Conservation (phyloP, 2,113 vertebrate species). For the Xyliphius kryptos region DNA sequence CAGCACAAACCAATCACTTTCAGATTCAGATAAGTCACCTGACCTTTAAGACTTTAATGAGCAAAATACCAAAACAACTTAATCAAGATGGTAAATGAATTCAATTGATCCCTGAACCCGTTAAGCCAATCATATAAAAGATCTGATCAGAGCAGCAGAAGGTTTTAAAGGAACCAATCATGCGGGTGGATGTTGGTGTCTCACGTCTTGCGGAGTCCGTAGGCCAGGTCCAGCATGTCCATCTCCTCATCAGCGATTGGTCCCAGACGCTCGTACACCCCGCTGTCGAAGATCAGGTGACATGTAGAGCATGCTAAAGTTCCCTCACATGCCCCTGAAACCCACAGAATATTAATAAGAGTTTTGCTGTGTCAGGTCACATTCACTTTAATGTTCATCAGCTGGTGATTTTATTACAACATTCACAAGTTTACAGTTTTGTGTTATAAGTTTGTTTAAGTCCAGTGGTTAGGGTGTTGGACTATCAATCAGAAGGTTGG, state of each 20-base stretch:
- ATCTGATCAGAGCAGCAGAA: too few relatives aligned
- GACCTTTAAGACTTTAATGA: background rate
- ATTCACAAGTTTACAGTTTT: too few relatives aligned
- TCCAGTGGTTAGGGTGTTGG: too few relatives aligned
- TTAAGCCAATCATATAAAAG: background rate
- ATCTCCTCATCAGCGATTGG: constrained; percentile 63
- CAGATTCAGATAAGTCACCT: background rate
- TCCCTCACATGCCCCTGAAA: constrained; percentile 67
- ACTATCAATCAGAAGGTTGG: too few relatives aligned
- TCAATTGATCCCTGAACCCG: too few relatives aligned
- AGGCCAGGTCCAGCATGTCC: constrained; percentile 72
- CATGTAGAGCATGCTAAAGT: constrained; percentile 70
- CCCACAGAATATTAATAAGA: background rate
- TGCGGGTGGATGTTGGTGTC: background rate
- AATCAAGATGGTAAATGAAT: too few relatives aligned
- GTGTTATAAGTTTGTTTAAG: too few relatives aligned
- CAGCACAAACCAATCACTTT: background rate
- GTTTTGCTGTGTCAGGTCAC: too few relatives aligned
- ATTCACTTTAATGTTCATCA: too few relatives aligned
- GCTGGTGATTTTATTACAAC: too few relatives aligned
- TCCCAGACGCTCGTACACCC: constrained; percentile 55
- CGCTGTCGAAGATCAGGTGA: constrained; percentile 69
- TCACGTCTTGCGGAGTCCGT: constrained; percentile 66
- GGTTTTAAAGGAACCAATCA: background rate
- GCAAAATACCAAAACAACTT: too few relatives aligned